Evolutionary conservation across 1,140 invertebrate species (phyloP), one percentile per base, ranked within the genome.

Genomic region (Trinorchestia longiramus): DNA sequence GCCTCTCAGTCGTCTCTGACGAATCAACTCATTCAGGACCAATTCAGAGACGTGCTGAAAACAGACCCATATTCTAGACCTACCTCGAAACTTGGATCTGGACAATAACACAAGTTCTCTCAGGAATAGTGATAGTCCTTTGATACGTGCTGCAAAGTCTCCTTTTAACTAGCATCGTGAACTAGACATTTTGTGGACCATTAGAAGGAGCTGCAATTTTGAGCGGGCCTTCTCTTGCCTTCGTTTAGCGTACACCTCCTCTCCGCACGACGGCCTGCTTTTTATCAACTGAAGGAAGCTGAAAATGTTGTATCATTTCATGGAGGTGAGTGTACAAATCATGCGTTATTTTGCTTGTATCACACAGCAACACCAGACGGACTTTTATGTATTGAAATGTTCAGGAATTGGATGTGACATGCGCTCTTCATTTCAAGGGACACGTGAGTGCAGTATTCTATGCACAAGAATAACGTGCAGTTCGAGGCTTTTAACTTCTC

Each of bases 231-330:
- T 36, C 28, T 23, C 8, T 77, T 23, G 62, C 62, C 62, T 77
- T 77, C 62, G 15, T 19, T 77, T 77, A 77, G 62, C 28, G 62
- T 77, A 77, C 62, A 28, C 62, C 62, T 77, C 36, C 62, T 77
- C 62, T 28, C 62, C 62, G 62, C 62, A 77, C 62, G 62, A 77
- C 62, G 62, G 62, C 62, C 62, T 77, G 15, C 28, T 23, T 77
- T 36, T 77, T 77, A 15, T 77, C 62, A 77, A 77, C 62, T 77
- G 15, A 77, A 77, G 62, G 11, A 77, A 77, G 62, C 88, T 36
- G 88, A 90, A 90, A 43, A 90, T 90, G 88, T 90, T 90, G 88
- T 90, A 42, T 90, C 88, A 90, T 90, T 90, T 90, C 28, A 90
- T 42, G 88, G 88, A 90, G 88, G 88, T 90, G 88, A 90, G 88